These are phyloP conservation scores for Drosophila bipectinata DNA, from an alignment of 1,140 invertebrate genomes.

Conservation along the genomic window DNA sequence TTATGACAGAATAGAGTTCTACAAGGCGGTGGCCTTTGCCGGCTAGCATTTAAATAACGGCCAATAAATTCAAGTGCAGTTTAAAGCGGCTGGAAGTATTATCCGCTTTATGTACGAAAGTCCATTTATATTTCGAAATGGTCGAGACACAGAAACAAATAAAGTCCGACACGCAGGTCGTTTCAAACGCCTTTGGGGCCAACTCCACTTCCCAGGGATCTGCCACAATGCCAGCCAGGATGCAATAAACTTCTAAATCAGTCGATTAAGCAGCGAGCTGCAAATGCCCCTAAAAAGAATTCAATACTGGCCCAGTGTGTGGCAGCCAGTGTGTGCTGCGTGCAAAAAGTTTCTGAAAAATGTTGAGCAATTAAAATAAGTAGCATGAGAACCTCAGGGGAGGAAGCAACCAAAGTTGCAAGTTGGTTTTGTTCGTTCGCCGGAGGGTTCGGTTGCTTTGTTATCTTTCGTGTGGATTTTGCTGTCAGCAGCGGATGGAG, in stretches of 20 bases:
- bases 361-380: constrained; percentile 80
- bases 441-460: constrained; percentile 11
- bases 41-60: constrained; percentile 60
- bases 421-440: constrained; percentile 23
- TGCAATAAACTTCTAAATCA: constrained; percentile 81
- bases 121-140: constrained; percentile 67
- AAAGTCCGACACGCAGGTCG: constrained; percentile 58
- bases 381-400: constrained; percentile 40
- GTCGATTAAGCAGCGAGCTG: constrained; percentile 75
- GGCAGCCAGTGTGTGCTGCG: constrained; percentile 3
- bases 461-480: constrained; percentile 57
- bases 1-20: constrained; percentile 60
- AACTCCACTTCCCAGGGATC: constrained; percentile 60
- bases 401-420: constrained; percentile 11
- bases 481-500: constrained; percentile 56
- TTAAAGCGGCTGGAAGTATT: constrained; percentile 54
- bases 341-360: constrained; percentile 70
- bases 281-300: constrained; percentile 63
- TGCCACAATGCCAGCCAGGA: constrained; percentile 60
- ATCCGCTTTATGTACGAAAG: constrained; percentile 73
- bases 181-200: constrained; percentile 76
- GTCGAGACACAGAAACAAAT: constrained; percentile 49
- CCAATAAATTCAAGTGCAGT: constrained; percentile 69
- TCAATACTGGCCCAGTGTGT: background rate
- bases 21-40: constrained; percentile 46